Evolutionary conservation across 2,797 vertebrate species (phyloP).

Genomic region (Diplodus puntazzo): DNA sequence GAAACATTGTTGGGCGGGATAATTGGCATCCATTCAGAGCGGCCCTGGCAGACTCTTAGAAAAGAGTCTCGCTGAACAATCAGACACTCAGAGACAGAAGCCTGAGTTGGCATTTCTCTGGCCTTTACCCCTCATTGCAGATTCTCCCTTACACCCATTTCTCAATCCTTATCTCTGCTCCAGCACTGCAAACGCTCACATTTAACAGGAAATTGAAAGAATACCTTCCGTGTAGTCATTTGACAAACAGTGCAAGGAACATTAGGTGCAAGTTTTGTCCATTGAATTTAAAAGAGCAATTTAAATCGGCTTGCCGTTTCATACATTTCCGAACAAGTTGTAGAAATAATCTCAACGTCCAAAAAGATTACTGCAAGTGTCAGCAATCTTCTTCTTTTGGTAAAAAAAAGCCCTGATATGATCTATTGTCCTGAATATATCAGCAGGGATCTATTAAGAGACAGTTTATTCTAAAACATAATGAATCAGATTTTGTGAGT

Average conservation of each 20-base stretch:
- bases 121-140: slow-evolving; percentile 58
- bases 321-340: slow-evolving; percentile 37
- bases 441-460: slow-evolving; percentile 23
- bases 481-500: background rate
- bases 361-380: slow-evolving; percentile 40
- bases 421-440: slow-evolving; percentile 30
- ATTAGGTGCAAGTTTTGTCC: slow-evolving; percentile 58
- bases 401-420: slow-evolving; percentile 28
- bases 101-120: slow-evolving; percentile 80
- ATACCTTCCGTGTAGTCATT: slow-evolving; percentile 56
- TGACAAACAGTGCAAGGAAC: slow-evolving; percentile 41
- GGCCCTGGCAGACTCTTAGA: slow-evolving; percentile 73
- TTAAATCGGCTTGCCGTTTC: slow-evolving; percentile 49
- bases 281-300: slow-evolving; percentile 49
- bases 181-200: slow-evolving; percentile 41
- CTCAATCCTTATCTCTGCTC: slow-evolving; percentile 71
- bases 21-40: slow-evolving; percentile 84
- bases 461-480: slow-evolving; percentile 3
- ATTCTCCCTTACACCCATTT: slow-evolving; percentile 59
- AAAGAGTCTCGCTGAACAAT: slow-evolving; percentile 79
- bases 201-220: slow-evolving; percentile 56
- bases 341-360: slow-evolving; percentile 30
- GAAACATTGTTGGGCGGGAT: slow-evolving; percentile 82
- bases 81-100: slow-evolving; percentile 74
- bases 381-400: slow-evolving; percentile 48